A percentile compares a stretch with the other conserved stretches of the same genome.
Conservation (phyloP, 2,113 vertebrate genomes). For the Hassar affinis region DNA sequence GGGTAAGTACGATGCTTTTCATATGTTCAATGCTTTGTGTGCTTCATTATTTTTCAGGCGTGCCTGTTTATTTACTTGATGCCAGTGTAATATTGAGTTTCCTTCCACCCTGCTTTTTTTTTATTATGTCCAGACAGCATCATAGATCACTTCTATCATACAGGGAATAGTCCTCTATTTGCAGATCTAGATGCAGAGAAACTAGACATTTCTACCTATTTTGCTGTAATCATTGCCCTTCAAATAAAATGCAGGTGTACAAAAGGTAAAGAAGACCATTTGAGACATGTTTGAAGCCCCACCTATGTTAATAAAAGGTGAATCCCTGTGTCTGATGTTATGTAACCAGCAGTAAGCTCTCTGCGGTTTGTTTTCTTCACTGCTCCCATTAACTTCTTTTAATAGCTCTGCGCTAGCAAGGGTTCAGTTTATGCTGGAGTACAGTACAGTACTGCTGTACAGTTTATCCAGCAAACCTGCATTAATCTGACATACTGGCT, state of each 20-base stretch:
- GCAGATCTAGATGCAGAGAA: constrained; percentile 49
- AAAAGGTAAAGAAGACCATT: constrained; percentile 21
- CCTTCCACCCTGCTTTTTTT: constrained; percentile 56
- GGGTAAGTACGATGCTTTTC: constrained; percentile 60
- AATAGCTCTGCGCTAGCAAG: constrained; percentile 33
- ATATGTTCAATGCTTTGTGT: constrained; percentile 14
- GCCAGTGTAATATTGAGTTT: constrained; percentile 41
- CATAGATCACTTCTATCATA: constrained; percentile 52
- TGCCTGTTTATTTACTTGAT: constrained; percentile 34
- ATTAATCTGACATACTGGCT: constrained; percentile 53
- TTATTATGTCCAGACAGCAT: constrained; percentile 54
- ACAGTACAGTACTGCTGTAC: constrained; percentile 51
- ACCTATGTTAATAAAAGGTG: constrained; percentile 40
- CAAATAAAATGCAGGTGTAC: neutral
- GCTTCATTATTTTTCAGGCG: constrained; percentile 3
- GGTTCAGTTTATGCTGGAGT: constrained; percentile 38
- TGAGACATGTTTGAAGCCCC: constrained; percentile 43
- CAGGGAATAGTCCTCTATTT: constrained; percentile 45
- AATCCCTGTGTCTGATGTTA: constrained; percentile 51
- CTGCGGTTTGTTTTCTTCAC: constrained; percentile 33
- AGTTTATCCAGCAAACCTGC: constrained; percentile 65
- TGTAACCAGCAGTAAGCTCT: constrained; percentile 37
- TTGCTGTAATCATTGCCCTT: neutral
- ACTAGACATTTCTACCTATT: neutral
- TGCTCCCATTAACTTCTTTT: constrained; percentile 27